Conservation (phyloP, 92 coral and sea anemone genomes). For the Desmophyllum pertusum region DNA sequence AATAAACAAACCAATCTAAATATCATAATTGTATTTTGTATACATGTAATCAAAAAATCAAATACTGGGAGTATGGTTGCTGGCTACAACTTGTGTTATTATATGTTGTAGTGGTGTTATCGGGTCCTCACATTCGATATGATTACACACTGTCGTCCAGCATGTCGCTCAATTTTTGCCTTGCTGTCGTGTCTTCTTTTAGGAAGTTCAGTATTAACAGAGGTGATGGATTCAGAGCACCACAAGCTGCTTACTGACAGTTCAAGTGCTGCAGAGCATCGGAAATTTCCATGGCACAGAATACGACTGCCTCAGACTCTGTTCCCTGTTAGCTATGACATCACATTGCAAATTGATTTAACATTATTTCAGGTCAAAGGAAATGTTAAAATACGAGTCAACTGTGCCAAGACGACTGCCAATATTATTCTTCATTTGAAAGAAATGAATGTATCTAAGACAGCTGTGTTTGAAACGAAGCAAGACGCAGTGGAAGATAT, state of each 20-base stretch:
- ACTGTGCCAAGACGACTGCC: conserved; percentile 64
- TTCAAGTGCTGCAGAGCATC: neutral
- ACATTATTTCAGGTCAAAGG: conserved; percentile 72
- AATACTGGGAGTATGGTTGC: too few relatives aligned
- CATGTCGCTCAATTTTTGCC: neutral
- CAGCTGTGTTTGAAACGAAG: conserved; percentile 28
- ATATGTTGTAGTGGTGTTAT: too few relatives aligned
- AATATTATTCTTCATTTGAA: conserved; percentile 71
- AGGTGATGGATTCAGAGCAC: neutral
- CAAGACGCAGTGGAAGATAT: neutral
- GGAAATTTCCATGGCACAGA: conserved; percentile 58
- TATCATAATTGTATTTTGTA: too few relatives aligned
- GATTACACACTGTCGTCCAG: neutral
- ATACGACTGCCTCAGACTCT: conserved; percentile 74
- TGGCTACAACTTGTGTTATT: too few relatives aligned
- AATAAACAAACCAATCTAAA: too few relatives aligned
- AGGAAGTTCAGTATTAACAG: neutral
- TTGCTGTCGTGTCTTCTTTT: neutral
- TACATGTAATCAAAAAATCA: too few relatives aligned
- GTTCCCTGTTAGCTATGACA: conserved; percentile 60
- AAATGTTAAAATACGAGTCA: conserved; percentile 54
- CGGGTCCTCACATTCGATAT: neutral
- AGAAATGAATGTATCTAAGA: conserved; percentile 44
- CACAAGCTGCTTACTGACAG: neutral
- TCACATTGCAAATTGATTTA: conserved; percentile 73